Evolutionary conservation across 2,113 vertebrate genomes (phyloP), one percentile per base, ranked within the genome.

Genomic region (Megaleporinus macrocephalus): DNA sequence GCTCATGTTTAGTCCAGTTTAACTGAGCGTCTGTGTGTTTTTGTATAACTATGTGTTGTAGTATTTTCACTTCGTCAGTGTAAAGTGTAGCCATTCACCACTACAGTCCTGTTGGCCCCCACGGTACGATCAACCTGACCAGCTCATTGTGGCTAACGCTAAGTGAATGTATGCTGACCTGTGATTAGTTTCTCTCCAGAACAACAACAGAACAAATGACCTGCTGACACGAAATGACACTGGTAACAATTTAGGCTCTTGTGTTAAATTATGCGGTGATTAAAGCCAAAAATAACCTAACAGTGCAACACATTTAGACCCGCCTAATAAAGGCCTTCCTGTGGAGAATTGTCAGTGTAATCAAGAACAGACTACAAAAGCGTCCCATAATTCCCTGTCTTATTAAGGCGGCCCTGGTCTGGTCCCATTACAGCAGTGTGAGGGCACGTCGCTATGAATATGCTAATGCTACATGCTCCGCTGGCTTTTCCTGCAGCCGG

Each of bases 381-480:
- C 6, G 14, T 6, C 24, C 59, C 14, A 18, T 16, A n/a, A 76
- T 16, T 57, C 62, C 49, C 30, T 30, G 63, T 26, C 12, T 26
- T n/a, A n/a, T 41, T 79, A 36, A 44, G 22, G 76, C 24, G 47
- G 13, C 1, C 41, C 30, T 68, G 63, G 49, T 22, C 30, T 68
- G 63, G 49, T 55, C 55, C 65, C 20, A 1, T 14, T 27, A 6
- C 71, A 63, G 79, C 29, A 33, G 65, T 55, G 69, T 49, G 78
- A 36, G 26, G 36, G 24, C 36, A 41, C 59, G 55, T n/a, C 2
- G 49, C n/a, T 27, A 33, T 89, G 87, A 84, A 91, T 89, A 85
- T 87, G 82, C 74, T 80, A 89, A 87, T 87, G 63, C 80, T 73
- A 27, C 84, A 76, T 71, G 79, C 82, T 88, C 87, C 83, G 62